These are phyloP conservation scores for Alligator mississippiensis DNA, from an alignment of 2,113 vertebrate species.

Conservation along the genomic window DNA sequence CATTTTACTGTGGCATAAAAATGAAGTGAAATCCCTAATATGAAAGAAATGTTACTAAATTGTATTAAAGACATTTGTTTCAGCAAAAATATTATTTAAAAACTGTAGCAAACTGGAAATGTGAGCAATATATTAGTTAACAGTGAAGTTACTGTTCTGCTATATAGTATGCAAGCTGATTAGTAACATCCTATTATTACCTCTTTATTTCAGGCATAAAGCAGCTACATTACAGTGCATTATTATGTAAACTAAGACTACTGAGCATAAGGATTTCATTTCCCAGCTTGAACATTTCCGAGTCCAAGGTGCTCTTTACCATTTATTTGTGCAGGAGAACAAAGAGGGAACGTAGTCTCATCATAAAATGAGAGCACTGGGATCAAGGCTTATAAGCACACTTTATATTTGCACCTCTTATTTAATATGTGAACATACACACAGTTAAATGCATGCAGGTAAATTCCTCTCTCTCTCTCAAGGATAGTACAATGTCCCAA, in stretches of 20 bases:
- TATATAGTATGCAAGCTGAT: not conserved
- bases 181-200: not conserved
- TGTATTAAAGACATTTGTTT: not conserved
- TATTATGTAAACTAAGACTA: not conserved
- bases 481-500: not conserved
- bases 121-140: not conserved
- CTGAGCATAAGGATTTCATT: fast-evolving
- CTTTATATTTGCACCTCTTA: not conserved
- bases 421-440: not conserved
- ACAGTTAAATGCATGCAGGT: not conserved
- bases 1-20: not conserved
- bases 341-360: not conserved
- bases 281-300: not conserved
- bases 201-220: not conserved
- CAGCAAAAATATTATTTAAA: not conserved
- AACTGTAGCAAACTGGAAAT: not conserved
- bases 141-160: not conserved
- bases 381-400: not conserved
- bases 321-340: not conserved
- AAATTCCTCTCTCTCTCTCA: not conserved
- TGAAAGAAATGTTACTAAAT: not conserved
- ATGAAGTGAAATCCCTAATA: not conserved
- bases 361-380: not conserved
- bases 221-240: not conserved
- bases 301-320: not conserved